These are phyloP conservation scores for Diplolepis rosae DNA, from an alignment of 2,888 invertebrate species.

Conservation along the genomic window DNA sequence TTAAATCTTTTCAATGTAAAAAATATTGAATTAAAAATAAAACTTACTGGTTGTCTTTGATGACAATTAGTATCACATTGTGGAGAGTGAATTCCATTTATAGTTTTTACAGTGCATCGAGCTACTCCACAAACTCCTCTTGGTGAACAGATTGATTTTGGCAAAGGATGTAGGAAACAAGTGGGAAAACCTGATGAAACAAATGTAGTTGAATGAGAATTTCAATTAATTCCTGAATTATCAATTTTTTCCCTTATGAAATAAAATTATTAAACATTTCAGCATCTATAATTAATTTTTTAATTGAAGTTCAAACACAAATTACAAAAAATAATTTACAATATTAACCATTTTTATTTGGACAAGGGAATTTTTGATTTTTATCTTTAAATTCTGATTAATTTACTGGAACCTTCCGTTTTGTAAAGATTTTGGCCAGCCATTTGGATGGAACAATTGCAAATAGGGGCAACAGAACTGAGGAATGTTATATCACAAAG, in stretches of 20 bases:
- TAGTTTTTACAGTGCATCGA: constrained; percentile 62
- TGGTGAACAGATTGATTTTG: constrained; percentile 68
- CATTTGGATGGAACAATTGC: constrained; percentile 62
- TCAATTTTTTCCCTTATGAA: too few relatives aligned
- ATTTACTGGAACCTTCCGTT: constrained; percentile 65
- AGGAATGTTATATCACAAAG: constrained; percentile 73
- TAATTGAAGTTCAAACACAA: too few relatives aligned
- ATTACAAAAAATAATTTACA: too few relatives aligned
- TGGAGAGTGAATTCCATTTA: constrained; percentile 67
- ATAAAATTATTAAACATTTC: too few relatives aligned
- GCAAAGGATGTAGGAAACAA: constrained; percentile 71
- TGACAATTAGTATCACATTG: constrained; percentile 68
- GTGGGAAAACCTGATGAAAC: constrained; percentile 72
- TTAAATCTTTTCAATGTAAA: background rate
- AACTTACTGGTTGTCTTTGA: constrained; percentile 66
- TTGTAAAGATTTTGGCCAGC: constrained; percentile 64
- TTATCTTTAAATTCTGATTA: background rate
- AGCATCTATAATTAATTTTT: too few relatives aligned
- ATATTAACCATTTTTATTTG: too few relatives aligned
- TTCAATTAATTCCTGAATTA: background rate
- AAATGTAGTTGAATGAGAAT: background rate
- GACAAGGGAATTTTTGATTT: background rate
- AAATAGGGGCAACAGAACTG: constrained; percentile 54
- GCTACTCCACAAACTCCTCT: constrained; percentile 72
- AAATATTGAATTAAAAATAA: background rate